A percentile compares a stretch with the other conserved stretches of the same genome.
Conservation (phyloP, 2,113 vertebrate species). For the Oreochromis aureus region DNA sequence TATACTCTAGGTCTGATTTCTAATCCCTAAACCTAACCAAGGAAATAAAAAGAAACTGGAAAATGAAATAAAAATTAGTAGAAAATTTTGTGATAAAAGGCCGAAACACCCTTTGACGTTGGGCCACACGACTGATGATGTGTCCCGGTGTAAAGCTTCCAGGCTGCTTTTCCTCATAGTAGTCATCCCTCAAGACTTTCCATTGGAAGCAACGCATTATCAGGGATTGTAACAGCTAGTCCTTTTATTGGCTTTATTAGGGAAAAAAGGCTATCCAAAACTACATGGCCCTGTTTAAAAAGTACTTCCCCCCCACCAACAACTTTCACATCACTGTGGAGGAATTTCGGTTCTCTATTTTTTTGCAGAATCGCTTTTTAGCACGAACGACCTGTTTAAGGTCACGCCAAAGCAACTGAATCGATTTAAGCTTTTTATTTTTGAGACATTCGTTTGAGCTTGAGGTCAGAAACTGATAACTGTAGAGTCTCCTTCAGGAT, state of each 20-base stretch:
- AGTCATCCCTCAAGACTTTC: not conserved
- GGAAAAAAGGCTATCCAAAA: not conserved
- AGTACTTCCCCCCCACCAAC: not conserved
- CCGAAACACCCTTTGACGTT: rapidly evolving
- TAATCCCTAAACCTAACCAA: not conserved
- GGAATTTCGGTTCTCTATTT: not conserved
- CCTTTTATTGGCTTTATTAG: not conserved
- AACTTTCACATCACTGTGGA: not conserved
- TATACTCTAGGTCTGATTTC: not conserved
- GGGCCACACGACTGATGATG: rapidly evolving
- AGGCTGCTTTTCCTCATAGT: not conserved
- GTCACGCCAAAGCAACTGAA: too few species aligned
- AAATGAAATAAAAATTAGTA: rapidly evolving
- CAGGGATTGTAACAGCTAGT: not conserved
- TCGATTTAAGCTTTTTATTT: too few species aligned
- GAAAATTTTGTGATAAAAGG: not conserved
- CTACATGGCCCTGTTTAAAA: not conserved
- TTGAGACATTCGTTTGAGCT: too few species aligned
- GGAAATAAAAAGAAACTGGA: not conserved
- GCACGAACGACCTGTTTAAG: not conserved
- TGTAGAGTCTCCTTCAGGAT: too few species aligned
- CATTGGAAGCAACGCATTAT: not conserved
- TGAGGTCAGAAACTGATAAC: too few species aligned
- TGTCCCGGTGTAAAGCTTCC: not conserved
- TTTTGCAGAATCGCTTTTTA: not conserved